These are phyloP conservation scores for Nothura maculosa DNA, from an alignment of 2,797 vertebrate species.

Conservation along the genomic window DNA sequence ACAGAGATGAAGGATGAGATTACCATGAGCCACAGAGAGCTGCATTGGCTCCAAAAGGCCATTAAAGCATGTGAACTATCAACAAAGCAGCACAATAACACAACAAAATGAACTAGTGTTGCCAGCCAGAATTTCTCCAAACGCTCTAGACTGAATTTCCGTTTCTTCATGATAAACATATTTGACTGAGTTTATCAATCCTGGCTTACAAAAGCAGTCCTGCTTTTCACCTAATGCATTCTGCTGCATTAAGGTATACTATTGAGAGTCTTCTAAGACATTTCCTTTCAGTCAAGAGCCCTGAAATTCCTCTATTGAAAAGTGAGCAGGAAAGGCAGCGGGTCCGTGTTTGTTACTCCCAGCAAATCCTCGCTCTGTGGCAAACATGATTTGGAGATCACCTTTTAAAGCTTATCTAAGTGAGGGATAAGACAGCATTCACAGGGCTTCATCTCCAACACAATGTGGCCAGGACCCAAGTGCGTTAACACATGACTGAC, in stretches of 20 bases:
- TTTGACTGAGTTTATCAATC: conserved; percentile 69
- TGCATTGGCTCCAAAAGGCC: conserved; percentile 61
- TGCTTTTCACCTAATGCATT: conserved; percentile 8
- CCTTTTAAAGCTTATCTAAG: conserved; percentile 75
- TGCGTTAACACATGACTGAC: conserved; percentile 43
- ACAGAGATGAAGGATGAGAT: conserved; percentile 66
- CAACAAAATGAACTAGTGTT: conserved; percentile 43
- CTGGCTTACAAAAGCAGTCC: conserved; percentile 48
- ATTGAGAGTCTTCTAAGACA: not conserved
- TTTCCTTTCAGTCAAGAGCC: conserved; percentile 31
- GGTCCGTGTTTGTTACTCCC: conserved; percentile 68
- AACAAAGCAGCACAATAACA: not conserved
- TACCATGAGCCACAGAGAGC: conserved; percentile 52
- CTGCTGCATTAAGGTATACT: conserved; percentile 15
- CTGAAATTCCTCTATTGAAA: conserved; percentile 42
- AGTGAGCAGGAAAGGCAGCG: conserved; percentile 30
- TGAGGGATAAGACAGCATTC: conserved; percentile 68
- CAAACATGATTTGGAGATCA: conserved; percentile 73
- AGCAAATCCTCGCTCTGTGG: conserved; percentile 67
- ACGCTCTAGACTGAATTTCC: not conserved
- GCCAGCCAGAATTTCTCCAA: conserved; percentile 26
- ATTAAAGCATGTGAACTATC: not conserved
- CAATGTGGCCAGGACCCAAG: conserved; percentile 62
- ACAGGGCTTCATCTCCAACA: conserved; percentile 45
- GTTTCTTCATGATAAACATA: conserved; percentile 7